phyloP scores from a whole-genome alignment of 2,888 invertebrate species.

The Octodonta nipae region DNA sequence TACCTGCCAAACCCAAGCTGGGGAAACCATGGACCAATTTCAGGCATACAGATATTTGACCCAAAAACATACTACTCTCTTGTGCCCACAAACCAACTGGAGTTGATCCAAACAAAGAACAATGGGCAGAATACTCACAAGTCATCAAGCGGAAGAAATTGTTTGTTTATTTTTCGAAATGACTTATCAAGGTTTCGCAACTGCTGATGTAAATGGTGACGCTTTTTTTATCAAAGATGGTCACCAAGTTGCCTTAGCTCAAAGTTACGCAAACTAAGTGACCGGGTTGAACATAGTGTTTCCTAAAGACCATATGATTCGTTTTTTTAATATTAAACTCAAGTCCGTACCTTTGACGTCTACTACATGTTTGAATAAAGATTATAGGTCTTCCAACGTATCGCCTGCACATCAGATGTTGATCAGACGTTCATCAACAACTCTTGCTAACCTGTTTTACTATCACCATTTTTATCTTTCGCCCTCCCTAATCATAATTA shows the following conservation, averaged over 20 bases:
- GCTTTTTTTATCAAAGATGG: constrained; percentile 82
- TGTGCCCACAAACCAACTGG: constrained; percentile 99
- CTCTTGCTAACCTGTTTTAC: no score
- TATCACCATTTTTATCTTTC: no score
- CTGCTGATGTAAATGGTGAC: constrained; percentile 74
- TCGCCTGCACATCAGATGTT: no score
- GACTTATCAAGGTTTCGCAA: constrained; percentile 97
- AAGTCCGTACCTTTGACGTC: no score
- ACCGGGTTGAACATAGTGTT: no score
- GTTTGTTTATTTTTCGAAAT: constrained; percentile 92
- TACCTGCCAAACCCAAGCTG: constrained; percentile 90
- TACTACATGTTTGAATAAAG: no score
- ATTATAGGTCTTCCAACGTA: no score
- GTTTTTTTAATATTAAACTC: no score
- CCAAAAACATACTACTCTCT: constrained; percentile 87
- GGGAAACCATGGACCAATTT: constrained; percentile 96
- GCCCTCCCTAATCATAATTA: no score
- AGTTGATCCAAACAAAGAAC: constrained; percentile 74
- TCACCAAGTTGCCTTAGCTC: constrained; percentile 72
- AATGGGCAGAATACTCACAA: constrained; percentile 79
- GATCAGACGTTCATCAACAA: no score
- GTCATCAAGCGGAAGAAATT: constrained; percentile 68
- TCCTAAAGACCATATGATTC: no score
- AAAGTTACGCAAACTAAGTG: constrained; percentile 97
- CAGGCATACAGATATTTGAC: no score